Evolutionary conservation across 2,113 vertebrate species (phyloP), one percentile per base, ranked within the genome.

Genomic region (Lepisosteus osseus): DNA sequence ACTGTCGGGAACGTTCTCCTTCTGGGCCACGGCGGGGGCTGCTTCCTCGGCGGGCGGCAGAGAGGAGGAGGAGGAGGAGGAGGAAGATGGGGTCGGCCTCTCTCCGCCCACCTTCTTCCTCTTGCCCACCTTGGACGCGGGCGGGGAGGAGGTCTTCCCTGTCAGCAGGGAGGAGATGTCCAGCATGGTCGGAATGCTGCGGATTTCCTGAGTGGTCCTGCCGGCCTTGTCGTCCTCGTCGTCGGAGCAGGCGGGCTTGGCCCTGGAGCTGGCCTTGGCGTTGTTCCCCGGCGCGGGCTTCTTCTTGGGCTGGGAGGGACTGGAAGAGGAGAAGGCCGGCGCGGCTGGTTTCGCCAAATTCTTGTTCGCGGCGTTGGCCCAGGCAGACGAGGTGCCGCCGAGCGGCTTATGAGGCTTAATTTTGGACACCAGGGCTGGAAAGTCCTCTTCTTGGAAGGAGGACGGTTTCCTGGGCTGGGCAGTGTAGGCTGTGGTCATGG

Each of bases 391-490:
- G 54, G 92, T 79, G 71, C 85, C 86, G 0, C 92, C 84, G 0
- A 93, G 51, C 0, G 88, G 79, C 62, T 88, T 92, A 3, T 74
- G 76, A 6, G 89, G 91, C 59, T 79, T 93, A 13, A 90, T 86
- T 56, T 89, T 96, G 72, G 97, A 93, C 63, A 99, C 95, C 1
- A 99, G 85, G 7, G 96, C 97, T 0, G 97, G 97, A 73, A 99
- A 99, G 79, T 99, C 97, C 54, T 99, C 97, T 57, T 99, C 97
- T 3, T 96, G 96, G 79, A 99, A 99, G 43, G 94, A 88, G 0
- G 90, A 90, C 0, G 78, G 75, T 77, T 83, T 95, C 74, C 80
- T 90, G 1, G 91, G 65, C 0, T 93, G 90, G 0, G 82, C 81
- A 0, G 92, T 86, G 61, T 97, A 98, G 0, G 86, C 87, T 43